phyloP scores from a whole-genome alignment of 2,888 invertebrate species.

The Corbicula japonica region DNA sequence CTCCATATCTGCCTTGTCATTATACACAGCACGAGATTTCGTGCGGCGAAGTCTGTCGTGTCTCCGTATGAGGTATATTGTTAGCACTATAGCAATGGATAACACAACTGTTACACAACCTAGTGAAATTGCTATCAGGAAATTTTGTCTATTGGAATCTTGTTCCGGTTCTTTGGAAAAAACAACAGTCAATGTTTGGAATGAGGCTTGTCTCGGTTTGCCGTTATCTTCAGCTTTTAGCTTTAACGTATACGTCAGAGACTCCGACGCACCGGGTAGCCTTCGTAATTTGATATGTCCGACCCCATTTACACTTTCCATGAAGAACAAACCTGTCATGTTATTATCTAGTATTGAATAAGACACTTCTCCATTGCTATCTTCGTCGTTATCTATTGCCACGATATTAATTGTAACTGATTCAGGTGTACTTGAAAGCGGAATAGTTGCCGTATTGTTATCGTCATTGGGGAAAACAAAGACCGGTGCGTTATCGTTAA shows the following conservation, averaged over 20 bases:
- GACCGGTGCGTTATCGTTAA: slow-evolving; percentile 76
- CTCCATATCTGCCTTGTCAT: slow-evolving; percentile 46
- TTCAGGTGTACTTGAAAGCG: slow-evolving; percentile 66
- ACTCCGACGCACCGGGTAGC: slow-evolving; percentile 40
- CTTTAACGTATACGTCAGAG: slow-evolving; percentile 35
- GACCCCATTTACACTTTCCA: slow-evolving; percentile 52
- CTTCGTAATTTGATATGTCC: slow-evolving; percentile 51
- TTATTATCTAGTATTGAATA: slow-evolving; percentile 56
- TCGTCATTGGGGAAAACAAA: slow-evolving; percentile 71
- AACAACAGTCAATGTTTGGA: slow-evolving; percentile 40
- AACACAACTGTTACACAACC: slow-evolving; percentile 63
- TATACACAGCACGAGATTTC: slow-evolving; percentile 20
- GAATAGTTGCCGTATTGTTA: slow-evolving; percentile 72
- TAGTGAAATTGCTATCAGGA: slow-evolving; percentile 60
- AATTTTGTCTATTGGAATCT: slow-evolving; percentile 50
- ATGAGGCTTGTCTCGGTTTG: slow-evolving; percentile 27
- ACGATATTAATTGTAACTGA: slow-evolving; percentile 63
- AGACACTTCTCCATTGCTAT: slow-evolving; percentile 64
- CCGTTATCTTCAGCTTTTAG: slow-evolving; percentile 55
- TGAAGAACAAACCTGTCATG: slow-evolving; percentile 48
- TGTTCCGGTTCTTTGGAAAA: slow-evolving; percentile 37
- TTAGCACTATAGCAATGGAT: slow-evolving; percentile 62
- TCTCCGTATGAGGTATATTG: slow-evolving; percentile 58
- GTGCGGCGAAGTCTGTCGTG: slow-evolving; percentile 50
- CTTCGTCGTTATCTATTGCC: slow-evolving; percentile 70